Base-by-base conservation (phyloP, 2,113 vertebrate genomes). In the Microcebus griseorufus region DNA sequence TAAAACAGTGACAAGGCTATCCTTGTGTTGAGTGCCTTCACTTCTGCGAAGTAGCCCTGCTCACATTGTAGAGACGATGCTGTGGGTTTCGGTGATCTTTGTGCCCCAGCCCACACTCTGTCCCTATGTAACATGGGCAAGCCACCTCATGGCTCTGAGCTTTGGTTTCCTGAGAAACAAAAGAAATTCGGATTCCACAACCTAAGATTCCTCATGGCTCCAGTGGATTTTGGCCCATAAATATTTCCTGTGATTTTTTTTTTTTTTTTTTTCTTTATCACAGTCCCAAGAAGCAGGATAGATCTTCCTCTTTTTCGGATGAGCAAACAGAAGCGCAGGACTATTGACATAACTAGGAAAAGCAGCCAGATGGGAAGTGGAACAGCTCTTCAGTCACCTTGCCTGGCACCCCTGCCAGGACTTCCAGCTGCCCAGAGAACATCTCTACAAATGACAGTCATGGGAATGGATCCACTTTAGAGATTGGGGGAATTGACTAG, bases 41-140 rank as follows among this genome's bases (percentile, higher is more conserved):
- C 39, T 70, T 73, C 69, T 0, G 0, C 17, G 3, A 12, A 27
- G 48, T 0, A 20, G 67, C 25, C 32, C 9, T 72, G 79, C 16
- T 7, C 0, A 16, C 0, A 0, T 0, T 0, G 6, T 0, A 20
- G 18, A 48, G 29, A 27, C 3, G 16, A 51, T 0, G 1, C 9
- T 0, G 0, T 1, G 25, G 64, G 17, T 14, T 64, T 53, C 12
- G 20, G 6, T 0, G 13, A 29, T 3, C 27, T 32, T 0, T n/a
- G 18, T 14, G 3, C 42, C 55, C 12, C 2, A 0, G 25, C 4
- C 29, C 39, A 8, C 39, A 16, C n/a, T 20, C 55, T 25, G 3
- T 4, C 73, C 7, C 48, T 6, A 0, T 0, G 14, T 13, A 22
- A 22, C 16, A 6, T 1, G 1, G 27, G 51, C 2, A n/a, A 23